Percentiles rank a stretch among this genome's conserved stretches.
Evolutionary conservation across 2,888 invertebrate species (phyloP).

Genomic region (Dusona sp.): DNA sequence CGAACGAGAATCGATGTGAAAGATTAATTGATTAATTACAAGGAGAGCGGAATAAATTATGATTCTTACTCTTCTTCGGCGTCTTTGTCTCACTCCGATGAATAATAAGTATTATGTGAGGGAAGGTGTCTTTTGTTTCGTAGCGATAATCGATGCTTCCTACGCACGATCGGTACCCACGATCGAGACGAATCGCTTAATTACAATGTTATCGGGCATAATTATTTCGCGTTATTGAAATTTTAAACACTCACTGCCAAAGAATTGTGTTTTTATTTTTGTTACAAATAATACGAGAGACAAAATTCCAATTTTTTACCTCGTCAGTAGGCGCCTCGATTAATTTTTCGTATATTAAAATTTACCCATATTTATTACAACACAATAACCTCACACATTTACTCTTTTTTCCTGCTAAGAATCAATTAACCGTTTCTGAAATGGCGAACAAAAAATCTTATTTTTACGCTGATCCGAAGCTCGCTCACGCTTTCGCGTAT

Average conservation of each 20-base stretch:
- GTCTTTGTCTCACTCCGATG: constrained; percentile 11
- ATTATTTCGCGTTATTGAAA: background rate
- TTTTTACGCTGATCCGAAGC: constrained; percentile 15
- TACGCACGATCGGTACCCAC: background rate
- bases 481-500: background rate
- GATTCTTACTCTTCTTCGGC: background rate
- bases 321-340: background rate
- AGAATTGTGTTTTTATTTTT: background rate
- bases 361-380: constrained; percentile 5
- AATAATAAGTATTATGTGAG: constrained; percentile 13
- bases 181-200: constrained; percentile 8
- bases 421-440: constrained; percentile 27
- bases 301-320: background rate
- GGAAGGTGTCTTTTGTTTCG: background rate
- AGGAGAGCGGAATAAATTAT: constrained; percentile 35
- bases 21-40: constrained; percentile 46
- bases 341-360: background rate
- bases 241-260: background rate
- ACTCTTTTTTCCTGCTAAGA: constrained; percentile 17
- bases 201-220: background rate
- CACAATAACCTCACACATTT: background rate
- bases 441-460: constrained; percentile 10
- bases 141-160: constrained; percentile 5
- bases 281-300: background rate
- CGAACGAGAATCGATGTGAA: constrained; percentile 2